A percentile compares a stretch with the other conserved stretches of the same genome.
Conservation (phyloP, 1,140 invertebrate species). For the Listronotus bonariensis region DNA sequence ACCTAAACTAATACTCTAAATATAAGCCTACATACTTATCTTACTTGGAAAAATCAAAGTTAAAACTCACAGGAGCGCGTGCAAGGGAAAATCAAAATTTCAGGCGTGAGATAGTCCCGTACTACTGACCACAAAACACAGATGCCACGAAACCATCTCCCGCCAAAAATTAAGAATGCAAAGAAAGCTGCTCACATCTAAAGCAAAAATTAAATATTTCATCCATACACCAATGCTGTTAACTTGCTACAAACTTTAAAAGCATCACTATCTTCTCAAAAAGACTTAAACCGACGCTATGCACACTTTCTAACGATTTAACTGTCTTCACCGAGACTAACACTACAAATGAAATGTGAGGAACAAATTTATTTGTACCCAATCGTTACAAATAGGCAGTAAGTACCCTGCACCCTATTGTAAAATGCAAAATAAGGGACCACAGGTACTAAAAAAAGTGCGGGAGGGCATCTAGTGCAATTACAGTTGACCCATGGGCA, state of each 20-base stretch:
- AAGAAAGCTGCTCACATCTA: too few species aligned
- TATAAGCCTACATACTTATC: neutral
- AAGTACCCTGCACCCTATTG: neutral
- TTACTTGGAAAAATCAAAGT: constrained; percentile 5
- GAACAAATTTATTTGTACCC: too few species aligned
- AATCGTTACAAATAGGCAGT: too few species aligned
- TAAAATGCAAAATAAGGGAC: constrained; percentile 18
- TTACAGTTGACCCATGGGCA: neutral
- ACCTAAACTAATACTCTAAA: neutral
- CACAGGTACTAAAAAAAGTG: constrained; percentile 13
- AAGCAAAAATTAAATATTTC: too few species aligned
- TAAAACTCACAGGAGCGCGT: too few species aligned
- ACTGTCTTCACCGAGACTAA: too few species aligned
- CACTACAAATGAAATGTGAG: too few species aligned
- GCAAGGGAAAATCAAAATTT: constrained; percentile 15
- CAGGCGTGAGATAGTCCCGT: constrained; percentile 44
- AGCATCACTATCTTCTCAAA: too few species aligned
- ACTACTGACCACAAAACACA: constrained; percentile 44
- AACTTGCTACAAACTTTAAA: too few species aligned
- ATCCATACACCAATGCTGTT: too few species aligned
- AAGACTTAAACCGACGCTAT: too few species aligned
- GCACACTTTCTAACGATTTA: too few species aligned
- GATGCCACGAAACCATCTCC: constrained; percentile 38
- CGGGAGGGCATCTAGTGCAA: constrained; percentile 13
- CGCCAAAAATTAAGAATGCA: constrained; percentile 32